These are phyloP conservation scores for Bedellia somnulentella DNA, from an alignment of 2,888 invertebrate genomes.

Conservation along the genomic window DNA sequence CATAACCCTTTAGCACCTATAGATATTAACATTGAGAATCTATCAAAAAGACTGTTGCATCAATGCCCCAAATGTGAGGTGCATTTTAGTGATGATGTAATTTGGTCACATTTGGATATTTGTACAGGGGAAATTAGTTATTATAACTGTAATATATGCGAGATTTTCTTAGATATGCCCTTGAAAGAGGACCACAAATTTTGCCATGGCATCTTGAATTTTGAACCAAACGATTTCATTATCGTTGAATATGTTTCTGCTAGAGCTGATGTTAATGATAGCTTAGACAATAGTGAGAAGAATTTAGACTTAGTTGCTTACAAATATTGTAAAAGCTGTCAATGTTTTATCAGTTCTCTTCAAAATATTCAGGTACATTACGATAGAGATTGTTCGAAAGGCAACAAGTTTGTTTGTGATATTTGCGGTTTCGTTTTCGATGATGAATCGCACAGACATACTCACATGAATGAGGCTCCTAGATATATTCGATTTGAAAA, in stretches of 20 bases:
- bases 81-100: conserved; percentile 6
- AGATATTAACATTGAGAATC: conserved; percentile 6
- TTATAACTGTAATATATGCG: conserved; percentile 6
- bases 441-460: too few species aligned
- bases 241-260: conserved; percentile 6
- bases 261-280: too few species aligned
- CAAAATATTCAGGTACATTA: too few species aligned
- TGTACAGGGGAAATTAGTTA: conserved; percentile 3
- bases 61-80: conserved; percentile 8
- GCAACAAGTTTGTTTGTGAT: too few species aligned
- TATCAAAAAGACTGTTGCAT: conserved; percentile 4
- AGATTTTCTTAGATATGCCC: conserved; percentile 2
- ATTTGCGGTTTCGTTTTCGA: too few species aligned
- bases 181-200: conserved; percentile 3
- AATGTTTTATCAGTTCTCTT: too few species aligned
- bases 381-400: too few species aligned
- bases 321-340: too few species aligned
- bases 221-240: conserved; percentile 7
- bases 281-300: too few species aligned
- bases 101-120: conserved; percentile 5
- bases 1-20: conserved; percentile 5
- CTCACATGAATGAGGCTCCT: too few species aligned
- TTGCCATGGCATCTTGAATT: conserved; percentile 5
- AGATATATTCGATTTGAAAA: too few species aligned
- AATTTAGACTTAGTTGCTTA: too few species aligned